Conservation (phyloP, 2,888 invertebrate genomes). For the Tetanocera ferruginea region DNA sequence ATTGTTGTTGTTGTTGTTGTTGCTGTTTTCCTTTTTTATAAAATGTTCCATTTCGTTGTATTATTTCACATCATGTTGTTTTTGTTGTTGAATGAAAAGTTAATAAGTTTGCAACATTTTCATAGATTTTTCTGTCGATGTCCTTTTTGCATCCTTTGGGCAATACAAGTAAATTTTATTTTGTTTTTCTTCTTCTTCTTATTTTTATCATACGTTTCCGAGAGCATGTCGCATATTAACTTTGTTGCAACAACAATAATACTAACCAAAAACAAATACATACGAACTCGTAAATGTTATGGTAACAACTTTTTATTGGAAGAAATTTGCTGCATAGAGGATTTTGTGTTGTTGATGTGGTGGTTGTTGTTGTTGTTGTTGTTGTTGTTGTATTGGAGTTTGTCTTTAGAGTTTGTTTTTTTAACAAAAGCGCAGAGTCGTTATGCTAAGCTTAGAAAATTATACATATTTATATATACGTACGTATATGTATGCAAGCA, state of each 20-base stretch:
- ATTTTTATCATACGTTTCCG: neutral
- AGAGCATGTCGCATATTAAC: neutral
- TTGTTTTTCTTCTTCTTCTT: neutral
- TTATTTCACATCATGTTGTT: neutral
- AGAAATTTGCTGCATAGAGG: neutral
- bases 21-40: neutral
- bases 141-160: conserved; percentile 3
- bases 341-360: neutral
- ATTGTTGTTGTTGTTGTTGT: neutral
- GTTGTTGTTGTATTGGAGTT: neutral
- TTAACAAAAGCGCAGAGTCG: neutral
- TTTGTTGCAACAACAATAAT: neutral
- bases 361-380: neutral
- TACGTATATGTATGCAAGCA: too few relatives aligned
- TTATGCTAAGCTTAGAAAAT: too few relatives aligned
- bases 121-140: neutral
- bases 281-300: neutral
- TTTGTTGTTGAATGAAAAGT: conserved; percentile 8
- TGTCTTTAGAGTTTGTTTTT: neutral
- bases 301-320: conserved; percentile 10
- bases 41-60: neutral
- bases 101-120: conserved; percentile 18
- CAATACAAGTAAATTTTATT: neutral
- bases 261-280: neutral
- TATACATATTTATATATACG: too few relatives aligned